These are phyloP conservation scores for Caenorhabditis japonica DNA, from an alignment of 2,888 invertebrate genomes.

Conservation along the genomic window DNA sequence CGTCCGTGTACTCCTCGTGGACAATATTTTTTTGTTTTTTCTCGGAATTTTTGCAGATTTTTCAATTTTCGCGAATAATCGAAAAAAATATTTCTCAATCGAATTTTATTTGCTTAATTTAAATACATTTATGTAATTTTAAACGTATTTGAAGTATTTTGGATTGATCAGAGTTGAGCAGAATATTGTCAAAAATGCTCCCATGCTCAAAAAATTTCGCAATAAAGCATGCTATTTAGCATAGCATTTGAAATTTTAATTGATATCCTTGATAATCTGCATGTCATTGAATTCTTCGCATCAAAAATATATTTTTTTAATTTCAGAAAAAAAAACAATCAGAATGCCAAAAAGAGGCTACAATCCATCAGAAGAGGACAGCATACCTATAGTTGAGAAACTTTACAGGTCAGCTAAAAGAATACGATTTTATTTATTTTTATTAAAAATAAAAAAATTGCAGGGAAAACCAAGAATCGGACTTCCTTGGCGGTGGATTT, in stretches of 20 bases:
- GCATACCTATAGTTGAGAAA: conserved; percentile 72
- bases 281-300: not conserved
- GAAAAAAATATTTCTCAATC: too few relatives aligned
- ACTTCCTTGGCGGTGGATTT: conserved; percentile 71
- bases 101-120: too few relatives aligned
- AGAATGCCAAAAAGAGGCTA: conserved; percentile 60
- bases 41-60: not conserved
- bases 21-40: conserved; percentile 17
- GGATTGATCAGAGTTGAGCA: too few relatives aligned
- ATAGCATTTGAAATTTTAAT: not conserved
- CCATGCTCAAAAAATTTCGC: too few relatives aligned
- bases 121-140: too few relatives aligned
- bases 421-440: not conserved
- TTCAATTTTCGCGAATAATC: not conserved
- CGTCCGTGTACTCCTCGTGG: conserved; percentile 38
- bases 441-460: conserved; percentile 17
- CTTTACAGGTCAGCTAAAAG: conserved; percentile 64
- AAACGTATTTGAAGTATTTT: too few relatives aligned
- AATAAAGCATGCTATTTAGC: too few relatives aligned
- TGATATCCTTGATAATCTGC: not conserved
- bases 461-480: conserved; percentile 70
- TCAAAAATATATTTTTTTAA: not conserved
- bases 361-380: conserved; percentile 61
- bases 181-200: too few relatives aligned
- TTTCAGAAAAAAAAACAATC: too few relatives aligned